Evolutionary conservation across 2,113 vertebrate species (phyloP).

Genomic region (Rhagologus leucostigma): DNA sequence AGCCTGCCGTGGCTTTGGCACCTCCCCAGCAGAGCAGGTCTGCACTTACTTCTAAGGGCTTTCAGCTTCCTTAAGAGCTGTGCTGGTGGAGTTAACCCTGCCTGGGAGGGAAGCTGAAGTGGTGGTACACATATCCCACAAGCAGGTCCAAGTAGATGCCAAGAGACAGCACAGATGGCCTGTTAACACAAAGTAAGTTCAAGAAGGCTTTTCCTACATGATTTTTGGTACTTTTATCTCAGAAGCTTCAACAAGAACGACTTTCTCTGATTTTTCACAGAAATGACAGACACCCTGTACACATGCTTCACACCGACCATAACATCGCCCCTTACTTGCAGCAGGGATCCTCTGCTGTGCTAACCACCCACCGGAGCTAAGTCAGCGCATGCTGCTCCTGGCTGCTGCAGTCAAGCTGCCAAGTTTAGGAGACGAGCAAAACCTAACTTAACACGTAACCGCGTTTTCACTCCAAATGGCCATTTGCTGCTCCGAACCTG

Average conservation of each 20-base stretch:
- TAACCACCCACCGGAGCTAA: fast-evolving
- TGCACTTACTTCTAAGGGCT: background rate
- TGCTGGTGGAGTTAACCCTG: background rate
- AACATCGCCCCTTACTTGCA: background rate
- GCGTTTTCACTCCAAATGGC: background rate
- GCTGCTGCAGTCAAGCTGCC: background rate
- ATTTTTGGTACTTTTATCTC: background rate
- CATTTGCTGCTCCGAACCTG: background rate
- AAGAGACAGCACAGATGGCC: background rate
- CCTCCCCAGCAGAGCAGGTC: background rate
- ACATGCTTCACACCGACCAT: fast-evolving
- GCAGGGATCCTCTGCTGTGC: fast-evolving
- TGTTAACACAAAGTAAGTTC: background rate
- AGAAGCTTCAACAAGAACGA: fast-evolving
- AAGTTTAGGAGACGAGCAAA: background rate
- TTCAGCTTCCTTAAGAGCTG: background rate
- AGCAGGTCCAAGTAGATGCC: background rate
- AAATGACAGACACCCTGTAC: background rate
- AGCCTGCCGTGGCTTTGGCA: background rate
- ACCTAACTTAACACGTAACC: fast-evolving
- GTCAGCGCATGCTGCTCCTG: fast-evolving
- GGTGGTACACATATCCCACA: background rate
- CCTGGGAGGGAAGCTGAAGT: background rate
- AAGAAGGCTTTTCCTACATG: background rate
- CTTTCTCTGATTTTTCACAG: background rate